Evolutionary conservation across 1,140 invertebrate species (phyloP), one percentile per base, ranked within the genome.

Genomic region (Drosophila elegans): DNA sequence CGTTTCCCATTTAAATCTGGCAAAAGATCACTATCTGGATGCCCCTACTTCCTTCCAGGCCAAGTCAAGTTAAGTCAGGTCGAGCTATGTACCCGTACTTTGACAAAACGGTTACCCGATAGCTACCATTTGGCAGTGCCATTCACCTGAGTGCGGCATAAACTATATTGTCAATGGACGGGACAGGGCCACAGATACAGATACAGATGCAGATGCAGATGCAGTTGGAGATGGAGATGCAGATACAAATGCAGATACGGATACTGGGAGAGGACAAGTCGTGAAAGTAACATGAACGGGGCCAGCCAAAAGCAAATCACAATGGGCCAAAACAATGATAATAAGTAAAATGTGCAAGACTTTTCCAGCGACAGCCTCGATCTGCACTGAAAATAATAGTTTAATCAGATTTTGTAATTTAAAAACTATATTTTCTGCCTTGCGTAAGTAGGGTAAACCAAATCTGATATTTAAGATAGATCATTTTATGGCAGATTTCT

Each of bases 231-330:
- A 12, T 39, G 34, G 32, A 21, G 53, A 41, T 34, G n/a, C 11
- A 44, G 32, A 32, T 13, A 29, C 46, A 38, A 36, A 45, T 21
- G 29, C 46, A 38, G 45, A 45, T 21, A 12, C 39, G 32, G 45
- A 45, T 21, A 12, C 34, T 12, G 63, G n/a, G 11, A 13, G 42
- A 36, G 39, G 45, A 74, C 38, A 78, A 85, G 84, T 85, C 81
- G 81, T 85, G 81, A 85, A 85, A 85, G 81, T 84, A 83, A 77
- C 73, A 85, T 63, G 68, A 84, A 76, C 54, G 49, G 52, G 61
- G 48, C 61, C 71, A 76, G 21, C 51, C 34, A 56, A 25, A 44
- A 44, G 39, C 54, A 56, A 56, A 56, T 56, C 54, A 54, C 78
- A 80, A 75, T 51, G 53, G 71, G 25, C 60, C 55, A 27, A 69